phyloP scores from a whole-genome alignment of 2,888 invertebrate genomes.

The Drosophila formosana region DNA sequence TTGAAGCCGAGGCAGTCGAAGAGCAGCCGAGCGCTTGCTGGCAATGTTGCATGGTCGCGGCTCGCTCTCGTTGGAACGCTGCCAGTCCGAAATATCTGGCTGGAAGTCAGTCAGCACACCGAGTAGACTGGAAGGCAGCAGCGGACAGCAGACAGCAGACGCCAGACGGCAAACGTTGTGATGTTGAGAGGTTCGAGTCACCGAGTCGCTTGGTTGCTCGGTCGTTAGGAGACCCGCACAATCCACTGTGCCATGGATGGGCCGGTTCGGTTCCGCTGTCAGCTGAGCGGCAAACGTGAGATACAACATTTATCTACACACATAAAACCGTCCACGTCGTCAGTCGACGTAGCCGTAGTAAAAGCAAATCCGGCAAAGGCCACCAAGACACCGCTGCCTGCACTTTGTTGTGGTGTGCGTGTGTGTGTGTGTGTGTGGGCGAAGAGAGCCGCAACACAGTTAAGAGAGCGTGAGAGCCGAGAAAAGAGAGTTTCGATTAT shows the following conservation, averaged over 20 bases:
- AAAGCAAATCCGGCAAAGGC: constrained; percentile 52
- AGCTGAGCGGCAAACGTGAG: constrained; percentile 69
- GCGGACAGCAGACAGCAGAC: constrained; percentile 12
- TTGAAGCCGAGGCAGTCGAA: constrained; percentile 19
- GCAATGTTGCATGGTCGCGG: constrained; percentile 46
- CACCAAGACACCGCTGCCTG: constrained; percentile 37
- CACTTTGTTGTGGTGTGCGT: constrained; percentile 40
- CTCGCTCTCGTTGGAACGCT: constrained; percentile 58
- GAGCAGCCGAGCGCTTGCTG: constrained; percentile 26
- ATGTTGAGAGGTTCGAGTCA: constrained; percentile 23
- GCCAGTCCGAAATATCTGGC: constrained; percentile 53
- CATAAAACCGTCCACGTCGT: constrained; percentile 40
- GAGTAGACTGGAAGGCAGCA: constrained; percentile 18
- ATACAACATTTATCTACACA: constrained; percentile 71
- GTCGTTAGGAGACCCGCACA: constrained; percentile 48
- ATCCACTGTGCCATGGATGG: constrained; percentile 7
- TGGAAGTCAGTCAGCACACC: not conserved
- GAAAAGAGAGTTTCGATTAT: constrained; percentile 20
- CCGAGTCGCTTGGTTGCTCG: constrained; percentile 16
- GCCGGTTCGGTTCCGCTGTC: constrained; percentile 59
- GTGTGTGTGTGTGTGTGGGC: constrained; percentile 35
- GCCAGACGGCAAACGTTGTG: constrained; percentile 8
- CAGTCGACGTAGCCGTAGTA: constrained; percentile 39
- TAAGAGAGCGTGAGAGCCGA: constrained; percentile 4
- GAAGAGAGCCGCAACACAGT: constrained; percentile 21